These are phyloP conservation scores for Xenopus petersii DNA, from an alignment of 2,797 vertebrate genomes.

Conservation along the genomic window DNA sequence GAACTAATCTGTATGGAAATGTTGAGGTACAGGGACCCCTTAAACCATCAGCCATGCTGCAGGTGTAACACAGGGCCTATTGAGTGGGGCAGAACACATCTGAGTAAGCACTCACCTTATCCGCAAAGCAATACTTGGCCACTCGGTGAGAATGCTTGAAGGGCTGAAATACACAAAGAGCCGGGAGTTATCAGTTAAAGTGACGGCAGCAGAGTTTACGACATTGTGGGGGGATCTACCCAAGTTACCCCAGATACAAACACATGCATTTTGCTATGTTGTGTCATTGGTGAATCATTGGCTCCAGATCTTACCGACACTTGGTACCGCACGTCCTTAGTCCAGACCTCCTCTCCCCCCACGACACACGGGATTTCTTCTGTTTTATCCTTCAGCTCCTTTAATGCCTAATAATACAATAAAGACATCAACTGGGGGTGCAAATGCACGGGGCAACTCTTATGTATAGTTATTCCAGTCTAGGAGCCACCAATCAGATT, in stretches of 20 bases:
- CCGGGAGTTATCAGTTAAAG: too few species aligned
- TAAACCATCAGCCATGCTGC: too few species aligned
- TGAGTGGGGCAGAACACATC: too few species aligned
- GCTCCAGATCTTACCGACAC: constrained; percentile 72
- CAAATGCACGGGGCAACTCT: neutral
- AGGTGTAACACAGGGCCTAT: too few species aligned
- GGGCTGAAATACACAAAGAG: constrained; percentile 67
- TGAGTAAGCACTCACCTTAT: constrained; percentile 74
- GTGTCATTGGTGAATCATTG: rapidly evolving
- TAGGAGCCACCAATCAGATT: too few species aligned
- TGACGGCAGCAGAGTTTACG: too few species aligned
- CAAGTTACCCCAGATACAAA: too few species aligned
- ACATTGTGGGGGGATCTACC: too few species aligned
- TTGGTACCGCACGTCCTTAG: constrained; percentile 78
- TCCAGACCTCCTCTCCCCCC: constrained; percentile 90
- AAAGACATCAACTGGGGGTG: neutral
- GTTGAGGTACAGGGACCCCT: too few species aligned
- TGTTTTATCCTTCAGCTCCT: constrained; percentile 71
- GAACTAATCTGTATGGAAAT: too few species aligned
- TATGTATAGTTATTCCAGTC: too few species aligned
- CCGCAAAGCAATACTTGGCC: constrained; percentile 92
- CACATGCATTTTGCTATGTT: too few species aligned
- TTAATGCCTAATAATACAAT: constrained; percentile 67
- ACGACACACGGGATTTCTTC: constrained; percentile 89
- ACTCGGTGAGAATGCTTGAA: constrained; percentile 88